These are phyloP conservation scores for Rhagium mordax DNA, from an alignment of 2,888 invertebrate species.

Conservation along the genomic window DNA sequence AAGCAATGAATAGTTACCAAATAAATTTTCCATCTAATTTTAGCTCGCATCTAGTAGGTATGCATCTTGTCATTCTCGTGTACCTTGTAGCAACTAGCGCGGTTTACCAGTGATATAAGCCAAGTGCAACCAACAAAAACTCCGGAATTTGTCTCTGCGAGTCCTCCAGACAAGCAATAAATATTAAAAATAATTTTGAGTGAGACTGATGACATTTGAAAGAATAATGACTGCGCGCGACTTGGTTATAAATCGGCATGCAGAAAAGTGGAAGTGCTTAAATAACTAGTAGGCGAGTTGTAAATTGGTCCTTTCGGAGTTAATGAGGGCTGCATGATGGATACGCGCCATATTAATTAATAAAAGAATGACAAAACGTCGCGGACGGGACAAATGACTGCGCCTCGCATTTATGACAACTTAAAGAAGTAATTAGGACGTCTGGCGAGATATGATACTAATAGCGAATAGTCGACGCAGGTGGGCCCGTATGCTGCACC, in stretches of 20 bases:
- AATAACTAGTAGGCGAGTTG: constrained; percentile 63
- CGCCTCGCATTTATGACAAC: constrained; percentile 64
- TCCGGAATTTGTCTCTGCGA: constrained; percentile 53
- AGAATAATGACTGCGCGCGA: constrained; percentile 48
- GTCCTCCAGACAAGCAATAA: constrained; percentile 55
- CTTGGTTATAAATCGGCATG: constrained; percentile 64
- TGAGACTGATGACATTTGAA: constrained; percentile 52
- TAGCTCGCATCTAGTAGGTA: constrained; percentile 31
- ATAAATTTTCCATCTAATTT: constrained; percentile 5
- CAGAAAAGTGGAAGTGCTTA: constrained; percentile 60
- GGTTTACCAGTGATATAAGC: constrained; percentile 47
- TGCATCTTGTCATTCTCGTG: constrained; percentile 42
- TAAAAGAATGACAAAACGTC: constrained; percentile 63
- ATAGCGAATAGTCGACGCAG: constrained; percentile 65
- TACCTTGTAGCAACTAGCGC: constrained; percentile 39
- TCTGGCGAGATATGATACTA: constrained; percentile 59
- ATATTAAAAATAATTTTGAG: constrained; percentile 65
- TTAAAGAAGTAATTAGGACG: constrained; percentile 65
- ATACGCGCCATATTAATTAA: constrained; percentile 66
- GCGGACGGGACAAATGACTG: constrained; percentile 62
- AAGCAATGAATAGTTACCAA: background rate
- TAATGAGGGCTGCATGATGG: constrained; percentile 66
- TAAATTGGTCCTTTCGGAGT: constrained; percentile 65
- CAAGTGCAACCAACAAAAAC: constrained; percentile 58
- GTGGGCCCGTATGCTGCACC: constrained; percentile 64